phyloP scores from a whole-genome alignment of 2,113 vertebrate genomes.

The Crypturellus undulatus region DNA sequence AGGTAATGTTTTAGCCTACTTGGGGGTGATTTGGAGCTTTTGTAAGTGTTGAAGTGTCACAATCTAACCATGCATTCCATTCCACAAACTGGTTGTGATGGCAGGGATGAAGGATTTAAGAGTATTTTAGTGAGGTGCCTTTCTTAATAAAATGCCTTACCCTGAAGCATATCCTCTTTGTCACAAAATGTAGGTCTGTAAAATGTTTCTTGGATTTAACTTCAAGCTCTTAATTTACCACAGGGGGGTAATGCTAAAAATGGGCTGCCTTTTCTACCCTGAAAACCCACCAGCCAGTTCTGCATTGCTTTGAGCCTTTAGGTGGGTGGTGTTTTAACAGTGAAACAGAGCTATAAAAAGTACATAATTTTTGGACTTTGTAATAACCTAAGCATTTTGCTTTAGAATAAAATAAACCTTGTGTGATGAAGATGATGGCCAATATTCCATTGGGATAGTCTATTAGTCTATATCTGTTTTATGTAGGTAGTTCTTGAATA shows the following conservation, averaged over 20 bases:
- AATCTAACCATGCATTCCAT: background rate
- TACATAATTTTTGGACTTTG: background rate
- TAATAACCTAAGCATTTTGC: background rate
- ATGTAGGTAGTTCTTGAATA: background rate
- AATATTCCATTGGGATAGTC: background rate
- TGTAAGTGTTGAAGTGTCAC: background rate
- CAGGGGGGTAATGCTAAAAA: background rate
- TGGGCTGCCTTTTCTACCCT: background rate
- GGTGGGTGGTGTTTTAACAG: slow-evolving; percentile 43
- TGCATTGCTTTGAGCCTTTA: background rate
- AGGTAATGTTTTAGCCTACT: background rate
- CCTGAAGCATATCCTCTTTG: background rate
- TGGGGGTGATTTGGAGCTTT: background rate
- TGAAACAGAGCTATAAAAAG: background rate
- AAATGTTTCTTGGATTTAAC: background rate
- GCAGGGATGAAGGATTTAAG: background rate
- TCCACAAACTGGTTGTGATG: background rate
- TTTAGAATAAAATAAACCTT: background rate
- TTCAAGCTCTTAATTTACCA: background rate
- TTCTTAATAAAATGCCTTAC: background rate
- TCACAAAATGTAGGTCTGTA: background rate
- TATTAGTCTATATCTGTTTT: background rate
- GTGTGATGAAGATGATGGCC: background rate
- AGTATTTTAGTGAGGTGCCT: background rate
- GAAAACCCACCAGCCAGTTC: slow-evolving; percentile 7